Evolutionary conservation across 2,113 vertebrate genomes (phyloP).

Genomic region (Neotragus pygmaeus): DNA sequence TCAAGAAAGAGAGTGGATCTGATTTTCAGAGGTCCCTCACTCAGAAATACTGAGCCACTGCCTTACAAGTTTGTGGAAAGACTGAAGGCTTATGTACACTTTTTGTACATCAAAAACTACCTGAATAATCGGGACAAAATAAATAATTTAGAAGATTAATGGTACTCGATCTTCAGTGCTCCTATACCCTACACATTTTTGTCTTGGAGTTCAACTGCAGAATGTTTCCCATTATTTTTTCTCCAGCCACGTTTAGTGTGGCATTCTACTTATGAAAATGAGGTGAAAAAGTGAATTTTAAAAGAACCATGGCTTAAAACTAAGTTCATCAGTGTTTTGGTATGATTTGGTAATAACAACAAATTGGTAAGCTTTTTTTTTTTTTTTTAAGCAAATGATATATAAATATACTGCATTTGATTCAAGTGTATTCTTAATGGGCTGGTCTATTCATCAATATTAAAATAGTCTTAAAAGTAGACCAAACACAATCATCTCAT

Average conservation of each 20-base stretch:
- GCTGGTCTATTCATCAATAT: neutral
- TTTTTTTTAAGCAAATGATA: neutral
- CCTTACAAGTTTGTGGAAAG: neutral
- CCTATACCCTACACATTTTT: neutral
- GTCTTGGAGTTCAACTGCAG: neutral
- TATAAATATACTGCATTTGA: neutral
- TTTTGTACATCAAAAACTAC: neutral
- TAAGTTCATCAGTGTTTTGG: neutral
- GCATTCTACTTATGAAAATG: neutral
- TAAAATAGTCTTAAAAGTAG: slow-evolving; percentile 9
- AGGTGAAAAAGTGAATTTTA: neutral
- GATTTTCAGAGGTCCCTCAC: neutral
- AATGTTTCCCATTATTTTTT: neutral
- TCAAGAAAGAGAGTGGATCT: neutral
- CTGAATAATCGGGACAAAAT: neutral
- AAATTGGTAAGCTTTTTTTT: neutral
- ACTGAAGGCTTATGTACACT: neutral
- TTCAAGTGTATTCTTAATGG: neutral
- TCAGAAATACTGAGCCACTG: neutral
- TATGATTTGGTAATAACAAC: neutral
- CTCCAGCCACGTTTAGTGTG: neutral
- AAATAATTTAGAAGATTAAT: neutral
- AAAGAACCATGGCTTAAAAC: neutral
- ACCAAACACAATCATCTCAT: neutral
- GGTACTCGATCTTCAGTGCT: neutral